These are phyloP conservation scores for Bujurquina vittata DNA, from an alignment of 2,113 vertebrate species.

Conservation along the genomic window DNA sequence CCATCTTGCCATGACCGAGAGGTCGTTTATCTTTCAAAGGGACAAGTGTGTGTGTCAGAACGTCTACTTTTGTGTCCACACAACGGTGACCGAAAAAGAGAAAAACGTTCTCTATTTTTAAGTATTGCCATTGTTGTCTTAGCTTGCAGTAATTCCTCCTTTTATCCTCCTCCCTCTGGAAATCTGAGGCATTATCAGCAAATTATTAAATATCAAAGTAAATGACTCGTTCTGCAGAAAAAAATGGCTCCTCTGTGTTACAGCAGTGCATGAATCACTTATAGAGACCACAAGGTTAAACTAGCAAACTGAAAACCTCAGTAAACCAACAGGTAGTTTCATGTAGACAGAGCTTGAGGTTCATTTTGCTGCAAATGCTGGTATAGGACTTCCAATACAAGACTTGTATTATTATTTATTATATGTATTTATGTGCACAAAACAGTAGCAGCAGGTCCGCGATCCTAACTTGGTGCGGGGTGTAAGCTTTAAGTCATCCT, in stretches of 20 bases:
- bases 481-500: too few relatives aligned
- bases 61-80: background rate
- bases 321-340: background rate
- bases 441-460: too few relatives aligned
- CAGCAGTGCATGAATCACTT: background rate
- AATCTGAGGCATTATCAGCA: background rate
- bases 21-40: constrained; percentile 10
- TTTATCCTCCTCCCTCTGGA: background rate
- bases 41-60: background rate
- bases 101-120: background rate
- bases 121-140: background rate
- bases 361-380: background rate
- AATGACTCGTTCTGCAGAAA: background rate
- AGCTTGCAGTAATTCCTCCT: background rate
- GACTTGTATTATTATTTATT: background rate
- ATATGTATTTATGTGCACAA: too few relatives aligned
- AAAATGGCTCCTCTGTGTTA: too few relatives aligned
- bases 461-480: too few relatives aligned
- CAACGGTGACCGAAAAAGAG: background rate
- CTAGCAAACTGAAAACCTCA: background rate
- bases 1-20: constrained; percentile 13
- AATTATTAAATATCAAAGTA: background rate
- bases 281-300: background rate
- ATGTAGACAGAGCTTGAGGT: background rate
- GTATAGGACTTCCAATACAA: background rate